These are phyloP conservation scores for Rhyacophila brunnea DNA, from an alignment of 1,140 invertebrate genomes.

Conservation along the genomic window DNA sequence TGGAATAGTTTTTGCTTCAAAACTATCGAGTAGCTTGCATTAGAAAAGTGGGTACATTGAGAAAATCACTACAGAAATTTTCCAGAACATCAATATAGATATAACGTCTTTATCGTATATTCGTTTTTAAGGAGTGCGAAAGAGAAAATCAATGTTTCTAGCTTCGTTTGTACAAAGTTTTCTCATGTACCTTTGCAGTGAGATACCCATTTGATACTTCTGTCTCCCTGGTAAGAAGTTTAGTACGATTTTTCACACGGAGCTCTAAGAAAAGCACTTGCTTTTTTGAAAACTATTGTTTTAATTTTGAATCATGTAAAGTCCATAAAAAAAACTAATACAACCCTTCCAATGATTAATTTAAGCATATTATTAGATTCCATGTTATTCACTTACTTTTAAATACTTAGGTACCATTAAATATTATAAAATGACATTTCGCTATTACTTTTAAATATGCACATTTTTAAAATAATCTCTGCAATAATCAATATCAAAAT, in stretches of 20 bases:
- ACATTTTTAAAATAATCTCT: too few relatives aligned
- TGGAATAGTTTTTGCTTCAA: conserved; percentile 11
- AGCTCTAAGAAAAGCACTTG: conserved; percentile 26
- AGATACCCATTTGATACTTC: conserved; percentile 9
- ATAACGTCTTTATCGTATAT: background rate
- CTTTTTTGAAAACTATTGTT: background rate
- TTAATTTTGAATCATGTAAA: too few relatives aligned
- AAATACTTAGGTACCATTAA: too few relatives aligned
- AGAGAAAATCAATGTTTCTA: conserved; percentile 1
- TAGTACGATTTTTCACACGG: conserved; percentile 37
- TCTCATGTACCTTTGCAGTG: background rate
- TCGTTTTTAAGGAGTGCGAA: conserved; percentile 3
- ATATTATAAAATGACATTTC: too few relatives aligned
- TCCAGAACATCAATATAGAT: background rate
- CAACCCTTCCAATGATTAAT: too few relatives aligned
- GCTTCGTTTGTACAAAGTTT: conserved; percentile 1
- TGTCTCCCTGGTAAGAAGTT: conserved; percentile 29
- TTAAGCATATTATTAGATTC: too few relatives aligned
- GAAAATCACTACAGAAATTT: conserved; percentile 4
- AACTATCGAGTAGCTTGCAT: conserved; percentile 26
- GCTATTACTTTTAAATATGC: too few relatives aligned
- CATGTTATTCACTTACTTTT: too few relatives aligned
- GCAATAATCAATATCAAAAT: too few relatives aligned
- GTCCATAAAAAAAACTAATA: too few relatives aligned
- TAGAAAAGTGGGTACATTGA: conserved; percentile 26